A percentile compares a stretch with the other conserved stretches of the same genome.
phyloP scores from a whole-genome alignment of 1,140 invertebrate species.

The Scylla paramamosain region DNA sequence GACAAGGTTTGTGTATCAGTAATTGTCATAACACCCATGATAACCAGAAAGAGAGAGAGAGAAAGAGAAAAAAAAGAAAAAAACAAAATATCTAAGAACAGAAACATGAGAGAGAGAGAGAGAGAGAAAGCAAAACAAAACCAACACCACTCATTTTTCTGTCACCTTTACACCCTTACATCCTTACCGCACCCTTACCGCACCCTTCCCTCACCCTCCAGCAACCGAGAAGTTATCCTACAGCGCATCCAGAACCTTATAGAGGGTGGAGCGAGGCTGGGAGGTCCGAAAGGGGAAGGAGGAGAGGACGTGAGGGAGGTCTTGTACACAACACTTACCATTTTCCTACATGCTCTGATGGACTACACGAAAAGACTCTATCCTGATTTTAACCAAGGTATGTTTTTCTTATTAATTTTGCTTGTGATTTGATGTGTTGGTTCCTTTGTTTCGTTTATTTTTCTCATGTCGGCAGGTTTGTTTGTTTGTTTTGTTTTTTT shows the following conservation, averaged over 20 bases:
- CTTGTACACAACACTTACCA: slow-evolving; percentile 71
- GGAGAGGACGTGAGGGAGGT: slow-evolving; percentile 75
- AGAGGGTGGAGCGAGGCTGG: slow-evolving; percentile 66
- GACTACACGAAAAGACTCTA: slow-evolving; percentile 75
- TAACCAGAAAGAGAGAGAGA: too few species aligned
- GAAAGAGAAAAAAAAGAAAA: too few species aligned
- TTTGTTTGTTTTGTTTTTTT: too few species aligned
- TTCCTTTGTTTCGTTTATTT: background rate
- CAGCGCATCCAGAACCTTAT: slow-evolving; percentile 72
- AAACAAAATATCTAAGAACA: too few species aligned
- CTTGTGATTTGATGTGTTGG: too few species aligned
- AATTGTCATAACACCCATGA: too few species aligned
- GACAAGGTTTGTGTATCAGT: too few species aligned
- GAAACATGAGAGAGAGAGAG: too few species aligned
- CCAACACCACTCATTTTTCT: too few species aligned
- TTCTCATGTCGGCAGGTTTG: background rate
- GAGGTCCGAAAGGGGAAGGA: slow-evolving; percentile 70
- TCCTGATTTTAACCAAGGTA: slow-evolving; percentile 71
- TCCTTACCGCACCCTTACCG: background rate
- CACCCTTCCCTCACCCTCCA: background rate
- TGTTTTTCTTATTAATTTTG: background rate
- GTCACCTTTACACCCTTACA: too few species aligned
- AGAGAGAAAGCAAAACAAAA: too few species aligned
- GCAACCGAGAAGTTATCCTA: slow-evolving; percentile 73
- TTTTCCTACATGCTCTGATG: slow-evolving; percentile 76